Conservation (phyloP, 2,888 invertebrate genomes). For the Oxyscelio sp. region DNA sequence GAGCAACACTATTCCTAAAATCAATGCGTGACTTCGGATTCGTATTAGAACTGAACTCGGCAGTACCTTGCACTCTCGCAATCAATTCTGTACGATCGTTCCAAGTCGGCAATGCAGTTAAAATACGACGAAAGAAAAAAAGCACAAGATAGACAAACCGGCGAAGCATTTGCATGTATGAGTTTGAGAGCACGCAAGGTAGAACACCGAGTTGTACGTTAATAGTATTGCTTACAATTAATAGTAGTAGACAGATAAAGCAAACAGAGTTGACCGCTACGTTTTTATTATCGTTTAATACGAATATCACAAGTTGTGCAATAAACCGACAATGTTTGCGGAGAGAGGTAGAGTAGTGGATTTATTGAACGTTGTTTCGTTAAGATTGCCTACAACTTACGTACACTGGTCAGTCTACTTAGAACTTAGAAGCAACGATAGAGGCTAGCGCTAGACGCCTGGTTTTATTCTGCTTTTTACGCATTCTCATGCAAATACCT, state of each 20-base stretch:
- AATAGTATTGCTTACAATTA: slow-evolving; percentile 57
- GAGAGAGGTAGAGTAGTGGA: slow-evolving; percentile 61
- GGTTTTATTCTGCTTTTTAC: slow-evolving; percentile 61
- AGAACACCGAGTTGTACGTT: slow-evolving; percentile 55
- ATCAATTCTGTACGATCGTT: background rate
- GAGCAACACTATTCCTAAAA: slow-evolving; percentile 40
- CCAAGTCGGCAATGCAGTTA: background rate
- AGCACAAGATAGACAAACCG: slow-evolving; percentile 19
- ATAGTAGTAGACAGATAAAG: slow-evolving; percentile 59
- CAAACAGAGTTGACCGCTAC: slow-evolving; percentile 34
- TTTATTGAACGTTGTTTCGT: slow-evolving; percentile 61
- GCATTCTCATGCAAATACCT: slow-evolving; percentile 51
- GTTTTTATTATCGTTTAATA: slow-evolving; percentile 29
- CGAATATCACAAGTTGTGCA: slow-evolving; percentile 17
- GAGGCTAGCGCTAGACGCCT: slow-evolving; percentile 72
- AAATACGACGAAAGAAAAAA: background rate
- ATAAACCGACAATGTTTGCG: slow-evolving; percentile 41
- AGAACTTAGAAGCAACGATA: slow-evolving; percentile 72
- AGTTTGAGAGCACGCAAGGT: slow-evolving; percentile 64
- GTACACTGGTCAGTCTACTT: slow-evolving; percentile 55
- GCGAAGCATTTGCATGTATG: slow-evolving; percentile 58
- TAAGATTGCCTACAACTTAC: slow-evolving; percentile 53
- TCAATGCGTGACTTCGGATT: slow-evolving; percentile 35
- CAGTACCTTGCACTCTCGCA: slow-evolving; percentile 26
- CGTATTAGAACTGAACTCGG: slow-evolving; percentile 23